Evolutionary conservation across 2,888 invertebrate species (phyloP).

Genomic region (Hoplodrina ambigua): DNA sequence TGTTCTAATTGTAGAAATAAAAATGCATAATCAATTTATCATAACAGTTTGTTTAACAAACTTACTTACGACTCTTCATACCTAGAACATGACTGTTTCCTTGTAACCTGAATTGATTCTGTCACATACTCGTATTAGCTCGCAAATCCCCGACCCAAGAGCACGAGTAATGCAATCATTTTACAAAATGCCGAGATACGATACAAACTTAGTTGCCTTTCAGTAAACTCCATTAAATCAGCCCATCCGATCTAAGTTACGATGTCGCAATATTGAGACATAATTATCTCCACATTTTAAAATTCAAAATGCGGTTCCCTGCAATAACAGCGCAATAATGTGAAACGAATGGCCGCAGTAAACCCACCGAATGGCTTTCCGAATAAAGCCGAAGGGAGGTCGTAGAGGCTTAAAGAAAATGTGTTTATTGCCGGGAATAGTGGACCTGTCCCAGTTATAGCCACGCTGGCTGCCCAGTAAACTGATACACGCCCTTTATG

Average conservation of each 20-base stretch:
- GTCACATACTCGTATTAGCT: not conserved
- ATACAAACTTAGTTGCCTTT: conserved; percentile 15
- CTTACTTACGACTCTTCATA: not conserved
- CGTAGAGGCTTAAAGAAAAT: conserved; percentile 75
- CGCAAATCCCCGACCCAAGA: not conserved
- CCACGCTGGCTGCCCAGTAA: conserved; percentile 66
- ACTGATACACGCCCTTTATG: conserved; percentile 68
- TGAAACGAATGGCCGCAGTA: conserved; percentile 80
- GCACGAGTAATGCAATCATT: not conserved
- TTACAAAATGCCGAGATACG: conserved; percentile 10
- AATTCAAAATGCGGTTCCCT: conserved; percentile 75
- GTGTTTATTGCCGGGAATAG: conserved; percentile 76
- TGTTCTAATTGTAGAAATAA: too few relatives aligned
- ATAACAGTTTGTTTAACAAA: not conserved
- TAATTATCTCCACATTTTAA: conserved; percentile 66
- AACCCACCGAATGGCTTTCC: conserved; percentile 81
- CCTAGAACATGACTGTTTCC: not conserved
- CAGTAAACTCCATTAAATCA: conserved; percentile 36
- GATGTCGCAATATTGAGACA: conserved; percentile 45
- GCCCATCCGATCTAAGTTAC: conserved; percentile 42
- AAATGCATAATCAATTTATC: too few relatives aligned
- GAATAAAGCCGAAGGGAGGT: conserved; percentile 79
- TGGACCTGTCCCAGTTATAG: conserved; percentile 57
- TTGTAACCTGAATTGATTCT: not conserved
- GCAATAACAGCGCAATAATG: conserved; percentile 82